phyloP scores from a whole-genome alignment of 2,113 vertebrate genomes.

The Petrocephalus microphthalmus region DNA sequence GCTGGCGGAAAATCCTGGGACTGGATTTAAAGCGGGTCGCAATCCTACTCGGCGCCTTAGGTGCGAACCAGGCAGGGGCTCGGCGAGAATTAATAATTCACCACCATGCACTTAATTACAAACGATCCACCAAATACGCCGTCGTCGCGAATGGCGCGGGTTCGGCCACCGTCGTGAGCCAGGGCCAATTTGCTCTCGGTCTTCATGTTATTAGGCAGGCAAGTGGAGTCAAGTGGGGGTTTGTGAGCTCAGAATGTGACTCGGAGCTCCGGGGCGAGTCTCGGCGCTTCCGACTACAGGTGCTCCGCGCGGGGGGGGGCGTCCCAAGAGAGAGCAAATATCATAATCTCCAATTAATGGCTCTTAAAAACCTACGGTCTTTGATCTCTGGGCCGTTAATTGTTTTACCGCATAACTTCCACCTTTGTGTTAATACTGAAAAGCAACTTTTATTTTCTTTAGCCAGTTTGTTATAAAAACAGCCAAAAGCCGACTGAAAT shows the following conservation, averaged over 20 bases:
- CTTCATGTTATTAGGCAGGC: neutral
- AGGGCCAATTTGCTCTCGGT: neutral
- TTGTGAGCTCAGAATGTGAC: neutral
- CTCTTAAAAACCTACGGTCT: neutral
- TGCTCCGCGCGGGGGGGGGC: neutral
- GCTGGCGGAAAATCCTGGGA: neutral
- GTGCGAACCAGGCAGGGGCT: neutral
- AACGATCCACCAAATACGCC: neutral
- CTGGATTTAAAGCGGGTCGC: neutral
- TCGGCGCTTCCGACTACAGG: neutral
- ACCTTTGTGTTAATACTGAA: neutral
- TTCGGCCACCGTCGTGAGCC: neutral
- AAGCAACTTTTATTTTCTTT: neutral
- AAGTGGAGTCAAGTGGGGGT: neutral
- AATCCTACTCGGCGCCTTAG: neutral
- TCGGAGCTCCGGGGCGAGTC: too few relatives aligned
- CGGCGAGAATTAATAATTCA: neutral
- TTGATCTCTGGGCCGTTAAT: neutral
- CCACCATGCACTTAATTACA: neutral
- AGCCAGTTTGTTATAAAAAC: neutral
- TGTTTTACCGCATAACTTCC: neutral
- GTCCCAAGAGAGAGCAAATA: neutral
- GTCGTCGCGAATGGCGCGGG: neutral
- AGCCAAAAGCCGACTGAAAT: neutral
- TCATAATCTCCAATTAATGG: neutral